Evolutionary conservation across 2,888 invertebrate species (phyloP), one percentile per base, ranked within the genome.

Genomic region (Latheticus oryzae): DNA sequence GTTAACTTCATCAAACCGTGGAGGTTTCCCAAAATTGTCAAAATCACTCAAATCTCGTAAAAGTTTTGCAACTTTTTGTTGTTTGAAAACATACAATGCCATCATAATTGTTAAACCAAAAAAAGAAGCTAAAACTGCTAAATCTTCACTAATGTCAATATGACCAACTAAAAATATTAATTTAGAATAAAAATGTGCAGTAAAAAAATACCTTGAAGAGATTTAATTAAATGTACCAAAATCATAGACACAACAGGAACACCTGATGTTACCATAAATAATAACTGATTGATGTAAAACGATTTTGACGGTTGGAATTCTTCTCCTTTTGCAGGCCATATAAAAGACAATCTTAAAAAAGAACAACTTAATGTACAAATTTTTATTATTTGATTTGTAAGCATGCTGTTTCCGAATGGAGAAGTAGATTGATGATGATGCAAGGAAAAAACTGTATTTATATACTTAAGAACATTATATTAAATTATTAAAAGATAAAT

Each of bases 11-110:
- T 37, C 37, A 8, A 37, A 37, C 3, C 19, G 7, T 4, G 37
- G 16, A 1, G 37, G 37, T 5, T 37, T 37, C 3, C 37, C 37
- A 8, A 37, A 37, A 17, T 37, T 19, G n/a, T 17, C n/a, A 37
- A 37, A 19, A 17, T 19, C 9, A 1, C 12, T 12, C 37, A 37
- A 19, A 11, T 19, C 37, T 9, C 8, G 17, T 9, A 37, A 12
- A 5, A 37, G 19, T 2, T 1, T 9, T 3, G 19, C 9, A 7
- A 37, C 1, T 1, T 17, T 7, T 16, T 37, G n/a, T 17, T 37
- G 37, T 19, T 16, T 37, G n/a, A 19, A 1, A 1, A 13, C 16
- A 8, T 37, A 37, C 1, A 19, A n/a, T 3, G n/a, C 13, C 19
- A 9, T 9, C 19, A 38, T 11, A 21, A 11, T 5, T 2, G 15